Conservation (phyloP, 64 coral and sea anemone genomes). For the Cladopsammia gracilis region DNA sequence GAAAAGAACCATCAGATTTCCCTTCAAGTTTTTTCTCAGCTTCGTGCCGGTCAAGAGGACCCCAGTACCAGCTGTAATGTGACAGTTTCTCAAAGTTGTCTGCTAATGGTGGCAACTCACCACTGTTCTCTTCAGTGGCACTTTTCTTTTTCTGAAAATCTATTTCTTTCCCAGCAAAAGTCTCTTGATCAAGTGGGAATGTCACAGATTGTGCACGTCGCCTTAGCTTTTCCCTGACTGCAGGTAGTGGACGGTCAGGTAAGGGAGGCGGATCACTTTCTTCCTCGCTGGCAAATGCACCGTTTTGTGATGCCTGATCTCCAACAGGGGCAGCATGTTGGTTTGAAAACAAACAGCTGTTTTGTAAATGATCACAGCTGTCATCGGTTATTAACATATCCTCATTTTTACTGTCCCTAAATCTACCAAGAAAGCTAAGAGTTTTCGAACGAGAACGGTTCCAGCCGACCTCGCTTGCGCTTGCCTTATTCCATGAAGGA, state of each 20-base stretch:
- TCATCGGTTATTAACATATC: background rate
- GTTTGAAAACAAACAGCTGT: background rate
- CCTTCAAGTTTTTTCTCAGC: constrained; percentile 58
- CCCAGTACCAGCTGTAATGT: constrained; percentile 87
- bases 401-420: background rate
- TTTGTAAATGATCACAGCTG: background rate
- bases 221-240: background rate
- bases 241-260: background rate
- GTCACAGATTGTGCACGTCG: background rate
- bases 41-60: constrained; percentile 63
- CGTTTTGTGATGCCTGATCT: background rate
- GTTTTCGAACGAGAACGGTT: constrained; percentile 19
- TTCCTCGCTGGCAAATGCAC: background rate
- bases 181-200: background rate
- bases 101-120: background rate
- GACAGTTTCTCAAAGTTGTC: constrained; percentile 67
- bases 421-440: background rate
- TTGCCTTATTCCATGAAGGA: no score
- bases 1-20: constrained; percentile 80
- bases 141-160: no score
- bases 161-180: background rate
- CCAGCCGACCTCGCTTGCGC: background rate
- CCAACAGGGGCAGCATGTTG: background rate
- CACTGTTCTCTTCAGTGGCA: background rate
- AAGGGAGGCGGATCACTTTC: background rate